A percentile compares a stretch with the other conserved stretches of the same genome.
Conservation (phyloP, 2,797 vertebrate species). For the Halcyon leucocephala region DNA sequence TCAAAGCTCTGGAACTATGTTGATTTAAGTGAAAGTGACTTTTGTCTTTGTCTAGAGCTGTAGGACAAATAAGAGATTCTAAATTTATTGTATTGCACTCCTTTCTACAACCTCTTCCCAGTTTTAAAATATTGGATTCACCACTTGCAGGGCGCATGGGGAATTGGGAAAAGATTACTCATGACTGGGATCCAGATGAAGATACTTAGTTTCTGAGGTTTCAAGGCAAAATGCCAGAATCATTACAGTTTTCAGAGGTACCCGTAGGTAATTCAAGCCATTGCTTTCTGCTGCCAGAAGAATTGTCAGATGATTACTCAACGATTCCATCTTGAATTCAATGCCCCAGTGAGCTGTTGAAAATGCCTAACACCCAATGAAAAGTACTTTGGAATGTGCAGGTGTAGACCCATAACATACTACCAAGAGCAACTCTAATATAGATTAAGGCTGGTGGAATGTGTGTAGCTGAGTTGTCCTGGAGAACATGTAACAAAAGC, state of each 20-base stretch:
- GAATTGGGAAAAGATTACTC: not conserved
- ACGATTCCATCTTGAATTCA: not conserved
- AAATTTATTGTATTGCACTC: not conserved
- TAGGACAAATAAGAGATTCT: not conserved
- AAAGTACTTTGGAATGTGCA: slow-evolving; percentile 5
- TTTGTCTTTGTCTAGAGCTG: not conserved
- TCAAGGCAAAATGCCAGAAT: slow-evolving; percentile 21
- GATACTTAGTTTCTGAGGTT: not conserved
- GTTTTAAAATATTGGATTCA: not conserved
- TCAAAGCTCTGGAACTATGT: not conserved
- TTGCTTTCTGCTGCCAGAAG: not conserved
- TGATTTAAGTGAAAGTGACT: not conserved
- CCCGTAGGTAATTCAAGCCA: not conserved
- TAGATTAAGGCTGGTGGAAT: not conserved
- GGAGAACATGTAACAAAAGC: not conserved
- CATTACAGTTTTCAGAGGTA: not conserved
- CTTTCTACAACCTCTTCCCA: not conserved
- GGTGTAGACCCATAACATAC: not conserved
- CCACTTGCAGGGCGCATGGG: not conserved
- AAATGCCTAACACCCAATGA: not conserved
- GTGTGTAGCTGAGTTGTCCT: not conserved
- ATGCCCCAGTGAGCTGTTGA: not conserved
- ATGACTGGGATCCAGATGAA: slow-evolving; percentile 3
- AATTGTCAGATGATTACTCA: slow-evolving; percentile 10
- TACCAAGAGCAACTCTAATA: not conserved